Conservation (phyloP, 2,113 vertebrate species). For the Anhinga anhinga region DNA sequence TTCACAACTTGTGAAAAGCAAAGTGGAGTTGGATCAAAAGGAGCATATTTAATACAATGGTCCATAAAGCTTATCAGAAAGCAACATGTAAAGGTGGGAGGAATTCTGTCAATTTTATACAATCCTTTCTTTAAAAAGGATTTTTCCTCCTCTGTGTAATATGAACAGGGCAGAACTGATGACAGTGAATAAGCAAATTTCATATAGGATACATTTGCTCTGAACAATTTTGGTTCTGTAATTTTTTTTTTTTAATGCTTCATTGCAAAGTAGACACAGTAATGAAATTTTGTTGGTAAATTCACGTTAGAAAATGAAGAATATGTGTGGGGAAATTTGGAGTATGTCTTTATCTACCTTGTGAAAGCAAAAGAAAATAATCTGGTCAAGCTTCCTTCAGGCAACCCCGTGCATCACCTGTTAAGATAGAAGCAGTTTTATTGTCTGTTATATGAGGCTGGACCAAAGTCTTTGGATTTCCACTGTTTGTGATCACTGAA, state of each 20-base stretch:
- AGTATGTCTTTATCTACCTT: not conserved
- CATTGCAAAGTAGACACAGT: not conserved
- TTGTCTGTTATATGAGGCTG: not conserved
- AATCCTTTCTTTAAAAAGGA: not conserved
- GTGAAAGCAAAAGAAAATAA: not conserved
- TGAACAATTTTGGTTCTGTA: not conserved
- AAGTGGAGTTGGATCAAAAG: conserved; percentile 24
- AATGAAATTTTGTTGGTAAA: not conserved
- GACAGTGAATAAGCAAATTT: conserved; percentile 14
- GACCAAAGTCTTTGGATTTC: not conserved
- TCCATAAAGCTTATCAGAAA: conserved; percentile 26
- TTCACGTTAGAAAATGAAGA: not conserved
- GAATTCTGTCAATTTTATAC: not conserved
- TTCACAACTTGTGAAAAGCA: conserved; percentile 15
- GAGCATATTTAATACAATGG: conserved; percentile 3
- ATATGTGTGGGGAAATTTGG: not conserved
- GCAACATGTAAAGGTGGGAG: conserved; percentile 14
- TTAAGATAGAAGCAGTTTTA: not conserved
- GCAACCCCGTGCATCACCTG: not conserved
- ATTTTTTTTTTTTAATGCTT: not conserved
- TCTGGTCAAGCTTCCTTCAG: not conserved
- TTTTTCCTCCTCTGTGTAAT: not conserved
- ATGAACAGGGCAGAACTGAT: not conserved
- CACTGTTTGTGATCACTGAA: not conserved
- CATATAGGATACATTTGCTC: not conserved